Percentiles rank a stretch among this genome's conserved stretches.
Evolutionary conservation across 1,140 invertebrate genomes (phyloP).

Genomic region (Drosophila melanica): DNA sequence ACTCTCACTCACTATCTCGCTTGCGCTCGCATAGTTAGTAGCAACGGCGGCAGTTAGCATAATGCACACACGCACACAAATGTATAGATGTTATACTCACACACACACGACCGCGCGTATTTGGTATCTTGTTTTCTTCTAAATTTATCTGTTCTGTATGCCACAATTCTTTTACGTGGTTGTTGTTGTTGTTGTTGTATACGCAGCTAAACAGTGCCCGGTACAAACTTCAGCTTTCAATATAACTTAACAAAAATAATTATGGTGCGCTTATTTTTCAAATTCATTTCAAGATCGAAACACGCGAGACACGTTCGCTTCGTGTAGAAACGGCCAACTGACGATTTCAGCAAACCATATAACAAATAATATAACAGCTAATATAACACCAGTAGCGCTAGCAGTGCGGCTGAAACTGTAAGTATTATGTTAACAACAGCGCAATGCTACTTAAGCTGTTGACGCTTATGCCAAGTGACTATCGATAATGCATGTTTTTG

Average conservation of each 20-base stretch:
- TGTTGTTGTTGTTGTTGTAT: constrained; percentile 16
- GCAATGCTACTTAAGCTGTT: constrained; percentile 5
- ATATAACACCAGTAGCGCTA: constrained; percentile 16
- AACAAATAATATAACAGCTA: constrained; percentile 41
- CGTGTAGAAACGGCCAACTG: constrained; percentile 42
- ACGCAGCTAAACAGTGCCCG: constrained; percentile 4
- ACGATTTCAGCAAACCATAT: constrained; percentile 48
- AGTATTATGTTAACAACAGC: constrained; percentile 6
- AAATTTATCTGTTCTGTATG: constrained; percentile 40
- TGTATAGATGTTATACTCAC: constrained; percentile 46
- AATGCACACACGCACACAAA: constrained; percentile 56
- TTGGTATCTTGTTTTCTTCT: constrained; percentile 60
- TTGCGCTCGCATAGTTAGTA: constrained; percentile 50
- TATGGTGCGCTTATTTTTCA: not conserved
- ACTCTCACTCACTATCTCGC: constrained; percentile 58
- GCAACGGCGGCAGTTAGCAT: constrained; percentile 51
- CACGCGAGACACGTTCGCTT: constrained; percentile 35
- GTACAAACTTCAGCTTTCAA: constrained; percentile 30
- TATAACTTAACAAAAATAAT: constrained; percentile 26
- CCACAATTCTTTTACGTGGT: constrained; percentile 25
- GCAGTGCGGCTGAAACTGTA: constrained; percentile 11
- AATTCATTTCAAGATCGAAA: constrained; percentile 37
- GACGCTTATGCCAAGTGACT: not conserved
- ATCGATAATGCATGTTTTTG: not conserved
- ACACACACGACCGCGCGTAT: constrained; percentile 38